Base-by-base conservation (phyloP, 53 echinoderm and acorn worm genomes). In the Temnopleurus reevesii region DNA sequence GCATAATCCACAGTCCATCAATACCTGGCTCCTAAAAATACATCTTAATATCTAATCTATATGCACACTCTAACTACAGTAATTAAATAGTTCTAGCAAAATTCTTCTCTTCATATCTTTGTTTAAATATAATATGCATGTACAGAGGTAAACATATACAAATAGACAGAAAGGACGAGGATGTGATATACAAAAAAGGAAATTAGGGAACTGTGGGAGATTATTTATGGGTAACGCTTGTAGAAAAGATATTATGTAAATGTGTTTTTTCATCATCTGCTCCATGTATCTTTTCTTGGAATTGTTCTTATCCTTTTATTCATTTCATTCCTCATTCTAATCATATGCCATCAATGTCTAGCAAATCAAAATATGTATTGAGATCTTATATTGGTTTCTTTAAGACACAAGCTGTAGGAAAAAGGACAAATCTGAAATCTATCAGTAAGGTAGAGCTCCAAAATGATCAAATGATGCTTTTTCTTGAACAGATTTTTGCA, bases 41-140 rank as follows among this genome's bases (percentile, higher is more conserved):
- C 79, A 46, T 46, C 27, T 82, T 27, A 82, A 82, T 82, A 85
- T 26, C 43, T 46, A 58, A 85, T 38, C 85, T 85, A 85, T 60
- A 85, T 87, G 87, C 87, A 87, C 87, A 87, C 87, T 36, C 54
- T 65, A 64, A 47, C 87, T 87, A 87, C 66, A 8, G 51, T 66
- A 87, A 31, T 87, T 87, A 87, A 87, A 87, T 87, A 66, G 64
- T 33, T 49, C 71, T 66, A 66, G 47, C 66, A 87, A 87, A 85
- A 85, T 59, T 85, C 59, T 58, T 59, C 55, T 82, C 85, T 58
- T 60, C 43, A 33, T 87, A 87, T 64, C 19, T 65, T 64, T 46
- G 87, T 87, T 86, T 87, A 87, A 87, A 87, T 87, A 87, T 87
- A 87, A 87, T 87, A 87, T 87, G 87, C 51, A 64, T 87, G 47